These are phyloP conservation scores for Trematomus bernacchii DNA, from an alignment of 2,797 vertebrate species.

Conservation along the genomic window DNA sequence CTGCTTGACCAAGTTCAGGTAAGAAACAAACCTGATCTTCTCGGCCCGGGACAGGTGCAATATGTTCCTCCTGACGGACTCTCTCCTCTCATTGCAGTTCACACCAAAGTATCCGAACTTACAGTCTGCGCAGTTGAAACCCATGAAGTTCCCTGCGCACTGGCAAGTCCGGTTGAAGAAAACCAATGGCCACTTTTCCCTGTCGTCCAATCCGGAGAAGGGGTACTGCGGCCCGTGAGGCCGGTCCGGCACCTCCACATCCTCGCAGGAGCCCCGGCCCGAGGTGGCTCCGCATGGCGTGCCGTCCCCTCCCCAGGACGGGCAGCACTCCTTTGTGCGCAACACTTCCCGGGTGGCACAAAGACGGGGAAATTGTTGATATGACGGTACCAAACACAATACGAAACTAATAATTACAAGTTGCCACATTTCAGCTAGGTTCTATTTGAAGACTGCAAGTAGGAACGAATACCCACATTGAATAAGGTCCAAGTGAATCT, in stretches of 20 bases:
- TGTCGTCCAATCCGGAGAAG: slow-evolving; percentile 91
- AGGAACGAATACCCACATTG: background rate
- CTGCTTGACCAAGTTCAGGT: slow-evolving; percentile 93
- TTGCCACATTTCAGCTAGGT: slow-evolving; percentile 57
- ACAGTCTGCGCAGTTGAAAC: slow-evolving; percentile 90
- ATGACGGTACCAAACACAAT: slow-evolving; percentile 29
- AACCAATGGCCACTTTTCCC: slow-evolving; percentile 93
- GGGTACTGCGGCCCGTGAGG: slow-evolving; percentile 91
- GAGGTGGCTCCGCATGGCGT: slow-evolving; percentile 91
- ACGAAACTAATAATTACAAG: slow-evolving; percentile 72
- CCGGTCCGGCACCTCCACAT: slow-evolving; percentile 83
- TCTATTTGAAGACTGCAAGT: background rate
- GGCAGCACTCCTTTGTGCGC: slow-evolving; percentile 91
- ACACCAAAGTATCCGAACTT: slow-evolving; percentile 89
- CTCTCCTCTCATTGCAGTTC: slow-evolving; percentile 85
- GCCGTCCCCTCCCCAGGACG: slow-evolving; percentile 88
- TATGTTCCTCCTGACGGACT: slow-evolving; percentile 88
- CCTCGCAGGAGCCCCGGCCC: slow-evolving; percentile 88
- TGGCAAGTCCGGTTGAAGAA: slow-evolving; percentile 94
- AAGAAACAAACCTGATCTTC: slow-evolving; percentile 89
- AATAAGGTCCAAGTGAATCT: slow-evolving; percentile 25
- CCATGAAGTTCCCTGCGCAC: slow-evolving; percentile 92
- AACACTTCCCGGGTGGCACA: slow-evolving; percentile 86
- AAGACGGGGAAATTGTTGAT: slow-evolving; percentile 90
- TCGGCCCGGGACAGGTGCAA: slow-evolving; percentile 88